Conservation (phyloP, 2,888 invertebrate genomes). For the Netelia melanura region DNA sequence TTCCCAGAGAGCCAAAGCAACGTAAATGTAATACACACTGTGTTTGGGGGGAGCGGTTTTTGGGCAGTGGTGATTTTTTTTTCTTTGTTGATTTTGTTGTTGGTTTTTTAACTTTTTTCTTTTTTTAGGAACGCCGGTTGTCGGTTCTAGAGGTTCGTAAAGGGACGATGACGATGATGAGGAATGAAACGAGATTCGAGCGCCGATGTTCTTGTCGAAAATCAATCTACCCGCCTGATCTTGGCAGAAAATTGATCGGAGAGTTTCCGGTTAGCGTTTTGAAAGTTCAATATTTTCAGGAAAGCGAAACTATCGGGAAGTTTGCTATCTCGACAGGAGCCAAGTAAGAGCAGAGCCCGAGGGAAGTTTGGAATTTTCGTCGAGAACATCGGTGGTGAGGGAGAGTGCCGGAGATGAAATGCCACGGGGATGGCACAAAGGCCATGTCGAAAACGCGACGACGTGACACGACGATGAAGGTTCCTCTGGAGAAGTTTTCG, state of each 20-base stretch:
- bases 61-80: slow-evolving; percentile 29
- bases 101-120: slow-evolving; percentile 63
- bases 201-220: slow-evolving; percentile 25
- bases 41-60: slow-evolving; percentile 72
- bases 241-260: not conserved
- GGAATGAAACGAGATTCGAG: slow-evolving; percentile 48
- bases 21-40: slow-evolving; percentile 85
- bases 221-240: not conserved
- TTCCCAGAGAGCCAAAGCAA: slow-evolving; percentile 87
- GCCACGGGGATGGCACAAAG: slow-evolving; percentile 39
- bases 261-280: not conserved
- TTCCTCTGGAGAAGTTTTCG: slow-evolving; percentile 49
- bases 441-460: slow-evolving; percentile 41
- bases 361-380: slow-evolving; percentile 30
- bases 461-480: slow-evolving; percentile 45
- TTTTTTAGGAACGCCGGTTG: slow-evolving; percentile 32
- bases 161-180: slow-evolving; percentile 68
- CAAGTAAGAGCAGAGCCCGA: not conserved
- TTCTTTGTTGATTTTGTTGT: slow-evolving; percentile 18
- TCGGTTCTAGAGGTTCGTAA: slow-evolving; percentile 55
- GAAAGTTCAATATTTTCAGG: not conserved
- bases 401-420: slow-evolving; percentile 13
- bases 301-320: not conserved
- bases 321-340: not conserved
- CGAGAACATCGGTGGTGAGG: slow-evolving; percentile 34